Conservation (phyloP, 2,888 invertebrate genomes). For the Drosophila meridionalis region DNA sequence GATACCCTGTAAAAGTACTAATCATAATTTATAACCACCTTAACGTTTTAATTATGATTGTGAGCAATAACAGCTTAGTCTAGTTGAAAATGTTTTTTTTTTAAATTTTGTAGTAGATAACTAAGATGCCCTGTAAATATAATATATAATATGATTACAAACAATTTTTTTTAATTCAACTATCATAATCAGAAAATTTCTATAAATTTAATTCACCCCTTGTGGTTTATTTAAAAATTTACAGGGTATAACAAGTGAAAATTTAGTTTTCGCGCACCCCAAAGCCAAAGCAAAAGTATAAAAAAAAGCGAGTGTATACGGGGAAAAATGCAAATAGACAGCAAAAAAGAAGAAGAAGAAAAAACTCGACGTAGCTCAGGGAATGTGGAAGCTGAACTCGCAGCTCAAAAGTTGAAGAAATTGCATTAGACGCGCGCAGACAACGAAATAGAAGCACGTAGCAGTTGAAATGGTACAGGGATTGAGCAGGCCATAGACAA, state of each 20-base stretch:
- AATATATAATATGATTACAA: background rate
- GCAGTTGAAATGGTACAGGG: slow-evolving; percentile 17
- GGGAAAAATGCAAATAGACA: slow-evolving; percentile 40
- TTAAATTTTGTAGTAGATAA: background rate
- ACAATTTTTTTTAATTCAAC: background rate
- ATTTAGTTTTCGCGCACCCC: slow-evolving; percentile 53
- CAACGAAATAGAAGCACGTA: slow-evolving; percentile 66
- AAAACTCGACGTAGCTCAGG: slow-evolving; percentile 13
- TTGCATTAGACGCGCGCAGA: slow-evolving; percentile 65
- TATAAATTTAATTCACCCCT: background rate
- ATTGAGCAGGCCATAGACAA: slow-evolving; percentile 1
- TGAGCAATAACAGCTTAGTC: background rate
- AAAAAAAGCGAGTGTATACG: slow-evolving; percentile 22
- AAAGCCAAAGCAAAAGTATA: slow-evolving; percentile 21
- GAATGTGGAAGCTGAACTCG: slow-evolving; percentile 8
- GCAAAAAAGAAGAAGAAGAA: background rate
- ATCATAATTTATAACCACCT: too few relatives aligned
- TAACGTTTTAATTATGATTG: too few relatives aligned
- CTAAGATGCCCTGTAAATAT: background rate
- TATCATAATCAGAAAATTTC: background rate
- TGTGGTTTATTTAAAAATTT: background rate
- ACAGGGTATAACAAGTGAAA: slow-evolving; percentile 37
- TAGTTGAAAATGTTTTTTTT: background rate
- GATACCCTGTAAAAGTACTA: background rate
- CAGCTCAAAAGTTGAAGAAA: slow-evolving; percentile 44